These are phyloP conservation scores for Ceuthmochares aereus DNA, from an alignment of 2,113 vertebrate species.

Conservation along the genomic window DNA sequence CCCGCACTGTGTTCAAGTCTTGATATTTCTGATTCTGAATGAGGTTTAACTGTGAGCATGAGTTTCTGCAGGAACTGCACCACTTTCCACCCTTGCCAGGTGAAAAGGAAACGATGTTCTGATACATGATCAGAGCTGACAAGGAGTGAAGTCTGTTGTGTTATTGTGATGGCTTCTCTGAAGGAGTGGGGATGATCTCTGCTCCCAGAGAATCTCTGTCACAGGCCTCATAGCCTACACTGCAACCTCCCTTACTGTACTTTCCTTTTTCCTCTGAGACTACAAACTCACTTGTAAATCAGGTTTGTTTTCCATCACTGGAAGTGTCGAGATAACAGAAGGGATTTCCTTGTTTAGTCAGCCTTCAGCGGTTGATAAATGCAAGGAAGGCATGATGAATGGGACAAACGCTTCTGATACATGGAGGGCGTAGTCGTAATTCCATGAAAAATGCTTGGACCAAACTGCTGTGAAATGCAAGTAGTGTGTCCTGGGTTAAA, in stretches of 20 bases:
- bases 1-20: background rate
- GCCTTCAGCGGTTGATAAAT: slow-evolving; percentile 7
- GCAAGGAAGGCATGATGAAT: background rate
- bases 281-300: background rate
- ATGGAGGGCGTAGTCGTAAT: background rate
- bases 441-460: background rate
- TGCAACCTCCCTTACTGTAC: background rate
- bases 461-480: background rate
- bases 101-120: background rate
- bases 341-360: slow-evolving; percentile 60
- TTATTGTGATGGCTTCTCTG: background rate
- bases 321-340: slow-evolving; percentile 49
- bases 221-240: background rate
- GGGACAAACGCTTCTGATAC: background rate
- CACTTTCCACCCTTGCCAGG: background rate
- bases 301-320: slow-evolving; percentile 45
- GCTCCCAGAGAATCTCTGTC: background rate
- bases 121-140: background rate
- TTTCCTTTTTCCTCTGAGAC: background rate
- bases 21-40: background rate
- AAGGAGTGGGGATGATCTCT: background rate
- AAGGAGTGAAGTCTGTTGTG: background rate
- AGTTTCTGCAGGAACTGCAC: background rate
- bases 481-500: background rate
- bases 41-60: background rate